Conservation (phyloP, 2,888 invertebrate species). For the Epistrophe grossulariae region DNA sequence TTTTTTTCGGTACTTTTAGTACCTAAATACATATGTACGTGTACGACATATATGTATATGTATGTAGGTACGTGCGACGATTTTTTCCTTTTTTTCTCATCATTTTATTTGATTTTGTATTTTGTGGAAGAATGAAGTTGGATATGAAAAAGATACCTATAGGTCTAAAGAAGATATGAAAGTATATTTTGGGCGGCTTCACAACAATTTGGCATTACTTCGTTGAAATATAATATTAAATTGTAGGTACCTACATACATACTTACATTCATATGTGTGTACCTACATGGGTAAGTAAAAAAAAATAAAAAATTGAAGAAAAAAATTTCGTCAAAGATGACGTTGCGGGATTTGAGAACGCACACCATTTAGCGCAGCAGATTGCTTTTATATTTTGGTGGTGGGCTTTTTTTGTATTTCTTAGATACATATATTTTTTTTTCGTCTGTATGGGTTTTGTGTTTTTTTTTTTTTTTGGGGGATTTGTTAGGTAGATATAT, state of each 20-base stretch:
- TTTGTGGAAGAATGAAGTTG: neutral
- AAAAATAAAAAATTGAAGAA: neutral
- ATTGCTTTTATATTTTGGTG: conserved; percentile 39
- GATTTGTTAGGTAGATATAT: conserved; percentile 54
- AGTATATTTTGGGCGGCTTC: conserved; percentile 48
- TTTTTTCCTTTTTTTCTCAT: conserved; percentile 26
- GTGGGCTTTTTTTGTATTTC: conserved; percentile 34
- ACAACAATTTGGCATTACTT: neutral
- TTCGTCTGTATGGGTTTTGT: conserved; percentile 24
- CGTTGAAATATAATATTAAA: conserved; percentile 3
- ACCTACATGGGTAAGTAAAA: conserved; percentile 14
- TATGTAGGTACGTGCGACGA: neutral
- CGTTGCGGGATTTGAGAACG: conserved; percentile 59
- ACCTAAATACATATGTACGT: neutral
- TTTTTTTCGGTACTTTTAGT: conserved; percentile 57
- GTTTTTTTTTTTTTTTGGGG: conserved; percentile 34
- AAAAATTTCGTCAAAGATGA: conserved; percentile 51
- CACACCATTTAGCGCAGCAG: conserved; percentile 44
- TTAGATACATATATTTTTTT: neutral
- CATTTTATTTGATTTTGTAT: neutral
- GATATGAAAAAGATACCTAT: too few species aligned
- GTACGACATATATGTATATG: too few species aligned
- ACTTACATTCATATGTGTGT: neutral
- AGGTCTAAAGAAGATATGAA: too few species aligned
- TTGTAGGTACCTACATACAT: neutral